Evolutionary conservation across 1,140 invertebrate species (phyloP), one percentile per base, ranked within the genome.

Genomic region (Papilio xuthus): DNA sequence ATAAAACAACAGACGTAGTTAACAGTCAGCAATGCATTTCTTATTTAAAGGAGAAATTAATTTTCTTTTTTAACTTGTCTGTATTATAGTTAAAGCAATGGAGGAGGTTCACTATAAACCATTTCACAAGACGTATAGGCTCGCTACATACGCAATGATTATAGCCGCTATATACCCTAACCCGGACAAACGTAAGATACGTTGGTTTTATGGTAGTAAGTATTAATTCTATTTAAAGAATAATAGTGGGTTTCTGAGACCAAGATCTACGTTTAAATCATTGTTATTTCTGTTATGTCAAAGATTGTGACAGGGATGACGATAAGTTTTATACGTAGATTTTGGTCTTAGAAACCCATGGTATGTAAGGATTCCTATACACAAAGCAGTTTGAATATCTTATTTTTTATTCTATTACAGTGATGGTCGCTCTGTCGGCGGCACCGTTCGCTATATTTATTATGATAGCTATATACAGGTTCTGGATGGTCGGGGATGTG

Each of bases 151-250:
- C 28, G 56, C 78, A 8, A 77, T 88, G 79, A 76, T 53, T 4
- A 47, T 83, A 0, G 85, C 81, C 1, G 77, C 84, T 70, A 80
- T 85, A 69, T 88, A 85, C 28, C 87, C 87, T 3, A 85, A 84
- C 23, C 82, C 81, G 0, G 56, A 69, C 6, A 80, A 69, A 1
- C 79, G 78, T 0, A 83, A 74, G 37, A 69, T 37, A 7, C 72
- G 84, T 18, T 0, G 84, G 8, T n/a, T 78, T 7, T 56, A 23
- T 13, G 80, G 84, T 10, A 18, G 86, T 88, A 83, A 84, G 84
- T 80, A 69, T 12, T 13, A 69, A 13, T 53, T 8, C 10, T 56
- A 37, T 37, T 32, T 37, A 18, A 23, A 60, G 18, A 60, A 23
- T 23, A 26, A 23, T n/a, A n/a, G n/a, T n/a, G n/a, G n/a, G n/a